These are phyloP conservation scores for Brachymystax lenok DNA, from an alignment of 2,797 vertebrate species.

Conservation along the genomic window DNA sequence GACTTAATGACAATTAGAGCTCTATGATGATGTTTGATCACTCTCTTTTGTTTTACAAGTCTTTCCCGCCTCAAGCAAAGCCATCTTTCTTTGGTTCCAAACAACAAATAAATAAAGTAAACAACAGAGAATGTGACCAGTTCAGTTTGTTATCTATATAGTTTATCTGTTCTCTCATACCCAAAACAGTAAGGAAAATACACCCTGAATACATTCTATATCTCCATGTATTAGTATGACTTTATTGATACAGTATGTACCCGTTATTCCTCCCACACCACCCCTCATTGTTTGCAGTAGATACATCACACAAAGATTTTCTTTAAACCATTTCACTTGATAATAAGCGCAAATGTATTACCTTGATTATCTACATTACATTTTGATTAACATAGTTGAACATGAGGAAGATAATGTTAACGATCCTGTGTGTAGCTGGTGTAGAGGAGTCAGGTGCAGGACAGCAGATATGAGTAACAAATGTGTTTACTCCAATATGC, in stretches of 20 bases:
- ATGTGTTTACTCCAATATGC: too few species aligned
- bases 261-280: not conserved
- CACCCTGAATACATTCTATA: not conserved
- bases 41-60: conserved; percentile 61
- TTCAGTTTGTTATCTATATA: conserved; percentile 1
- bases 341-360: too few species aligned
- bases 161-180: not conserved
- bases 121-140: conserved; percentile 39
- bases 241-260: not conserved
- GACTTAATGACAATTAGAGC: conserved; percentile 52
- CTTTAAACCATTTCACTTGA: too few species aligned
- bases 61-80: conserved; percentile 53
- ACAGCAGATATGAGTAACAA: too few species aligned
- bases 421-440: too few species aligned
- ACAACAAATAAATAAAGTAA: conserved; percentile 51
- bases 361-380: too few species aligned
- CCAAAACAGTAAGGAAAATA: not conserved
- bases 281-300: too few species aligned
- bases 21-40: conserved; percentile 60
- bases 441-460: too few species aligned
- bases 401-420: too few species aligned
- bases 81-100: conserved; percentile 50
- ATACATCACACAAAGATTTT: too few species aligned
- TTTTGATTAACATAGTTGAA: too few species aligned
- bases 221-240: not conserved